Percentiles rank a stretch among this genome's conserved stretches.
These are phyloP conservation scores for Orthosia incerta DNA, from an alignment of 2,888 invertebrate genomes.

Conservation along the genomic window DNA sequence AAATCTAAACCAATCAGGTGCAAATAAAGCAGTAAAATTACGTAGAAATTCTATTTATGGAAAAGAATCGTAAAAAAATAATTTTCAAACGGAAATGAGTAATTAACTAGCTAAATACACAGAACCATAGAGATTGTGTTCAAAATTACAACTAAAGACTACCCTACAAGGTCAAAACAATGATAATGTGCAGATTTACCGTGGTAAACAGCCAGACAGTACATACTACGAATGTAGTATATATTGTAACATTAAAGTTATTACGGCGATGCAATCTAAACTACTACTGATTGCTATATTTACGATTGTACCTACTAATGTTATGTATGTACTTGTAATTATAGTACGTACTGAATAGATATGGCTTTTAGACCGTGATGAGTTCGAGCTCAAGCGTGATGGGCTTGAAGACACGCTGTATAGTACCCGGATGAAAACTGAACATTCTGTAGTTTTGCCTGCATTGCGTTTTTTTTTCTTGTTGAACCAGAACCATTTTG, in stretches of 20 bases:
- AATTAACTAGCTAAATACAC: conserved; percentile 23
- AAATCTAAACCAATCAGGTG: not conserved
- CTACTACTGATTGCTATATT: conserved; percentile 72
- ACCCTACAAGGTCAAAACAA: conserved; percentile 59
- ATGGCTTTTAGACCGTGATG: conserved; percentile 63
- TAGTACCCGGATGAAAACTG: conserved; percentile 11
- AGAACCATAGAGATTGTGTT: conserved; percentile 36
- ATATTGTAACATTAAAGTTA: conserved; percentile 76
- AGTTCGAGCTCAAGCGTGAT: conserved; percentile 30
- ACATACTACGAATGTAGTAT: conserved; percentile 59
- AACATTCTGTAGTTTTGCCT: not conserved
- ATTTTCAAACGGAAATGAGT: conserved; percentile 27
- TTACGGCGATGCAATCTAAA: conserved; percentile 74
- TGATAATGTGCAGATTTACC: conserved; percentile 59
- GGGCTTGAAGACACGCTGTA: conserved; percentile 41
- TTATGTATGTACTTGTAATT: conserved; percentile 62
- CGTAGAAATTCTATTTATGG: conserved; percentile 16
- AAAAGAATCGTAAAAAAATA: conserved; percentile 21
- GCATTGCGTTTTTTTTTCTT: too few relatives aligned
- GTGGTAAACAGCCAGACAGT: conserved; percentile 56
- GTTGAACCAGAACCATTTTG: not conserved
- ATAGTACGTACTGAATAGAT: conserved; percentile 55
- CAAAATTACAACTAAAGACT: conserved; percentile 19
- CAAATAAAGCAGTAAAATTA: not conserved
- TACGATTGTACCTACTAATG: conserved; percentile 63